Percentiles rank a stretch among this genome's conserved stretches.
Evolutionary conservation across 1,140 invertebrate species (phyloP).

Genomic region (Notospermus geniculatus): DNA sequence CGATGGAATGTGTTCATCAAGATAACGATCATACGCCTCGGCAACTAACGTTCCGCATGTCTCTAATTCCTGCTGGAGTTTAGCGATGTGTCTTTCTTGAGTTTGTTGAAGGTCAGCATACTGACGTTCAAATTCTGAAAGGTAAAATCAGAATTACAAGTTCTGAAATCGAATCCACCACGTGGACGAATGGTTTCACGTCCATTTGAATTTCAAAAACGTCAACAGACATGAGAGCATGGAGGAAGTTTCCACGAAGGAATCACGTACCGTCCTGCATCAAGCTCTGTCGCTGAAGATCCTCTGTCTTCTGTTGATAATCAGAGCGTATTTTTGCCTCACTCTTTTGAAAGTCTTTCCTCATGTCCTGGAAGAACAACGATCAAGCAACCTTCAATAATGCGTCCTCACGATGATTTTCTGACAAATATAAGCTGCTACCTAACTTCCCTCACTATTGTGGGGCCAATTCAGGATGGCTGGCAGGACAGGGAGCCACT

Average conservation of each 20-base stretch:
- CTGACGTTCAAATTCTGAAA: constrained; percentile 26
- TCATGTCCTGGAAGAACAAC: constrained; percentile 28
- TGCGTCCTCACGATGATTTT: no score
- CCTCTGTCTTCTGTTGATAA: constrained; percentile 18
- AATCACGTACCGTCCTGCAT: constrained; percentile 24
- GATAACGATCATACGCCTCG: constrained; percentile 37
- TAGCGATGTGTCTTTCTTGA: constrained; percentile 23
- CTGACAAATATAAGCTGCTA: no score
- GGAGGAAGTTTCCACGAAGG: no score
- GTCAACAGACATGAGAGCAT: no score
- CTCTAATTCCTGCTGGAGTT: constrained; percentile 26
- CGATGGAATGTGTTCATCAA: constrained; percentile 24
- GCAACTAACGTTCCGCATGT: constrained; percentile 30
- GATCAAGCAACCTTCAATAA: no score
- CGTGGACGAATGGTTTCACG: no score
- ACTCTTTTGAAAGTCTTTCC: constrained; percentile 26
- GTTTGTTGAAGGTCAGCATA: constrained; percentile 21
- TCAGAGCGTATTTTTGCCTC: constrained; percentile 20
- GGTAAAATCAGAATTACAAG: neutral
- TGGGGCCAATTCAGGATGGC: no score
- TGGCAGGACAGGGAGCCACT: no score
- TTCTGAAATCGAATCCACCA: no score
- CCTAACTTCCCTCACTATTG: no score
- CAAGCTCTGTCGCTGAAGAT: constrained; percentile 29
- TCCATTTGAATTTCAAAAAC: no score